Percentiles rank a stretch among this genome's conserved stretches.
Evolutionary conservation across 2,888 invertebrate species (phyloP).

Genomic region (Oligia latruncula): DNA sequence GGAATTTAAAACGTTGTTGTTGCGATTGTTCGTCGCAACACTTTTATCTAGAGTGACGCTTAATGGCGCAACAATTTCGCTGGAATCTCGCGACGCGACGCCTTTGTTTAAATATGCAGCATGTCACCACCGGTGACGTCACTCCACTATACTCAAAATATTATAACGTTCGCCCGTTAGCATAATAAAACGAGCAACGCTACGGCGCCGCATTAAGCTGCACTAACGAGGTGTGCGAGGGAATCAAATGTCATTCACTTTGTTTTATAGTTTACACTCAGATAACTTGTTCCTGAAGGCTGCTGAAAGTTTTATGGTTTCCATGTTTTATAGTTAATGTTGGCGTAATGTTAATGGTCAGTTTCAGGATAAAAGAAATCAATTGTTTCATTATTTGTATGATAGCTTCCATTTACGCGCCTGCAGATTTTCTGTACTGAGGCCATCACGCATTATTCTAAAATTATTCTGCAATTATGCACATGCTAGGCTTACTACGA

Average conservation of each 20-base stretch:
- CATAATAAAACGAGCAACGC: constrained; percentile 87
- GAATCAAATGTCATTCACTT: constrained; percentile 75
- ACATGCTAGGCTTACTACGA: not conserved
- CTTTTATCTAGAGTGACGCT: constrained; percentile 67
- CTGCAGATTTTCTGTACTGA: not conserved
- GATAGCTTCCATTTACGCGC: not conserved
- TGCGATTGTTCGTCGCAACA: constrained; percentile 50
- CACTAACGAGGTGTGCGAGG: constrained; percentile 80
- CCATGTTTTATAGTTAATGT: not conserved
- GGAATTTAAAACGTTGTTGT: constrained; percentile 55
- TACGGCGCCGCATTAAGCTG: constrained; percentile 83
- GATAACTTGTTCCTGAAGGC: constrained; percentile 32
- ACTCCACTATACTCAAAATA: constrained; percentile 83
- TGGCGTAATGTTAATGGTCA: too few species aligned
- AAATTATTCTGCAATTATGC: not conserved
- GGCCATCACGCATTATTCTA: not conserved
- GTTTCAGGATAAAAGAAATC: not conserved
- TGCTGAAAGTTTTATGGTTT: not conserved
- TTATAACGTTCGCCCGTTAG: constrained; percentile 85
- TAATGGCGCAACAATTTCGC: constrained; percentile 68
- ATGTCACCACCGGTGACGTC: constrained; percentile 84
- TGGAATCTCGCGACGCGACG: constrained; percentile 66
- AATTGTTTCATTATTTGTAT: not conserved
- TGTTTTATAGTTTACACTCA: constrained; percentile 63
- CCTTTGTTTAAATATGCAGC: constrained; percentile 83